Evolutionary conservation across 2,888 invertebrate species (phyloP).

Genomic region (Tridacna gigas): DNA sequence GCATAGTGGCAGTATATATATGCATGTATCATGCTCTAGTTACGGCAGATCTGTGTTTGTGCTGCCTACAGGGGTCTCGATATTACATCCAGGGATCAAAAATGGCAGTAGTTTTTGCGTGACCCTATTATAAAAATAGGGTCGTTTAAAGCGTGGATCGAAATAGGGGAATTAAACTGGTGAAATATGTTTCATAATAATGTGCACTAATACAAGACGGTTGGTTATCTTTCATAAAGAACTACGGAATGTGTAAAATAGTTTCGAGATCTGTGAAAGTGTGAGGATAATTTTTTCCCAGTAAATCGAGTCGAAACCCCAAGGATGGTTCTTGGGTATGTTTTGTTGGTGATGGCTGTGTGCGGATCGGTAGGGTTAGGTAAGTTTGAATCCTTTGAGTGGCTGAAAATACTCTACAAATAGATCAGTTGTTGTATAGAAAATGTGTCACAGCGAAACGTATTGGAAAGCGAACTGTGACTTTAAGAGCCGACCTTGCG

Average conservation of each 20-base stretch:
- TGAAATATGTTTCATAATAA: constrained; percentile 17
- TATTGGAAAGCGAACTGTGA: background rate
- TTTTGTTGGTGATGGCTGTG: background rate
- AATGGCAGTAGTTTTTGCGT: constrained; percentile 27
- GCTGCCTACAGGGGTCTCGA: constrained; percentile 26
- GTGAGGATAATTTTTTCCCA: constrained; percentile 14
- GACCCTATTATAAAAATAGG: constrained; percentile 17
- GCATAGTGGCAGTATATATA: constrained; percentile 46
- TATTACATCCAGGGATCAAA: constrained; percentile 8
- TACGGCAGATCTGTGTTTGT: constrained; percentile 28
- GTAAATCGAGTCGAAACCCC: constrained; percentile 13
- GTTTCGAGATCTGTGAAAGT: constrained; percentile 24
- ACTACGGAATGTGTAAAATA: constrained; percentile 21
- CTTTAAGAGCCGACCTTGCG: constrained; percentile 11
- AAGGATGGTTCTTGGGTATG: constrained; percentile 4
- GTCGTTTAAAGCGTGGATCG: background rate
- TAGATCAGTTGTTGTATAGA: background rate
- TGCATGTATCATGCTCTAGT: constrained; percentile 53
- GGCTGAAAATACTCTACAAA: background rate
- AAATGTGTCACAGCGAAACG: background rate
- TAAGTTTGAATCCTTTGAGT: background rate
- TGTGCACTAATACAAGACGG: constrained; percentile 8
- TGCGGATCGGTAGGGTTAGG: background rate
- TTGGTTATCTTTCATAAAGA: constrained; percentile 12
- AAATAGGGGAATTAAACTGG: background rate